Conservation (phyloP, 1,140 invertebrate genomes). For the Medauroidea extradentata region DNA sequence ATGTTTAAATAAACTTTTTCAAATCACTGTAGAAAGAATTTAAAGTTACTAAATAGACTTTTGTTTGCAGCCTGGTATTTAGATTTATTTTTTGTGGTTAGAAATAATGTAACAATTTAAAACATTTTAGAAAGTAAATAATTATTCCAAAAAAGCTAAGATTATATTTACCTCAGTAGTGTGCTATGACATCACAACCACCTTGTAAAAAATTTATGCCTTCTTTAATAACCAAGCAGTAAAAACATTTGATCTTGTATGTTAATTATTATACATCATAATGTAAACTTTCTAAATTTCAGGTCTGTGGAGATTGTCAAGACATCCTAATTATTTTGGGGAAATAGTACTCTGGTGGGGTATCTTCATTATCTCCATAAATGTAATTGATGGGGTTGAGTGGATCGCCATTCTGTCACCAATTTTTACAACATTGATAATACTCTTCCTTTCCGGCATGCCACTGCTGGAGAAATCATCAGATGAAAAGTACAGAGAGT, state of each 20-base stretch:
- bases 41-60: no score
- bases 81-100: no score
- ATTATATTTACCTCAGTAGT: no score
- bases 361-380: constrained; percentile 83
- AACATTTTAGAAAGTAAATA: no score
- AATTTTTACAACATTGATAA: constrained; percentile 81
- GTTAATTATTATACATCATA: background rate
- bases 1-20: no score
- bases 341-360: constrained; percentile 94
- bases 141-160: no score
- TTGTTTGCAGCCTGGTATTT: no score
- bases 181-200: no score
- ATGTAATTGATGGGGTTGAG: constrained; percentile 74
- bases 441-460: constrained; percentile 84
- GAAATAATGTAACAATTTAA: no score
- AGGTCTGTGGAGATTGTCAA: constrained; percentile 84
- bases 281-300: constrained; percentile 32
- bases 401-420: constrained; percentile 83
- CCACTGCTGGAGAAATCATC: constrained; percentile 77
- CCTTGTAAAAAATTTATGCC: no score
- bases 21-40: no score
- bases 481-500: constrained; percentile 84
- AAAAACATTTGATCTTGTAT: background rate
- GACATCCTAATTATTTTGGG: constrained; percentile 95
- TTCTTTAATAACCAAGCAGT: no score